Base-by-base conservation (phyloP, 2,888 invertebrate genomes). In the Zygaena filipendulae region DNA sequence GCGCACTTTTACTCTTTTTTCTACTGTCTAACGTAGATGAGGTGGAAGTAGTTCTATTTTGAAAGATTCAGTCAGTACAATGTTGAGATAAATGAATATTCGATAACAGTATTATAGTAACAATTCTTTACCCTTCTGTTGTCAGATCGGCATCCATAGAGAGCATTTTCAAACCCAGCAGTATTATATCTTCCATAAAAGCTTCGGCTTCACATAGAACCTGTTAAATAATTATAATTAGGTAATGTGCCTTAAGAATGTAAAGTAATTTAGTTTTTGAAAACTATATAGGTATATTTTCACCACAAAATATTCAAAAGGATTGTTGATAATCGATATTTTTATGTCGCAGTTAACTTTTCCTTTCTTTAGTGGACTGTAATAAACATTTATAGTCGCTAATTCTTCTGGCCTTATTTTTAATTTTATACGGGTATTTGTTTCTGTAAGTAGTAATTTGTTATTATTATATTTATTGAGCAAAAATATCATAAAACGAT, bases 141-240 rank as follows among this genome's bases (percentile, higher is more conserved):
- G 37, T 23, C 35, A 72, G 42, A 43, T 75, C 72, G 6, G 48
- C 42, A 12, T 74, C 74, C 69, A 77, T 68, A 7, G 77, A 52
- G 8, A 79, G 58, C 77, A 79, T 74, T 45, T 74, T 66, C 12
- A 79, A 49, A 2, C 72, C 72, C 20, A 63, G 36, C 26, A 79
- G 41, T 36, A 75, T 64, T 2, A 79, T 66, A 39, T 79, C 77
- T 51, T 75, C 79, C 58, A 71, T 66, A 39, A 79, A 77, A 0
- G 74, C 67, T 52, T 79, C 77, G 4, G 60, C 72, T 49, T 75
- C 70, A 44, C 77, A 77, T 11, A 62, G 30, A 11, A 77, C 47
- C 79, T 79, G n/a, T 30, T 3, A 36, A 44, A 23, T 21, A 28
- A 38, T 25, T n/a, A n/a, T n/a, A 13, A 28, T n/a, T n/a, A n/a